Evolutionary conservation across 2,113 vertebrate genomes (phyloP), one percentile per base, ranked within the genome.

Genomic region (Panurus biarmicus): DNA sequence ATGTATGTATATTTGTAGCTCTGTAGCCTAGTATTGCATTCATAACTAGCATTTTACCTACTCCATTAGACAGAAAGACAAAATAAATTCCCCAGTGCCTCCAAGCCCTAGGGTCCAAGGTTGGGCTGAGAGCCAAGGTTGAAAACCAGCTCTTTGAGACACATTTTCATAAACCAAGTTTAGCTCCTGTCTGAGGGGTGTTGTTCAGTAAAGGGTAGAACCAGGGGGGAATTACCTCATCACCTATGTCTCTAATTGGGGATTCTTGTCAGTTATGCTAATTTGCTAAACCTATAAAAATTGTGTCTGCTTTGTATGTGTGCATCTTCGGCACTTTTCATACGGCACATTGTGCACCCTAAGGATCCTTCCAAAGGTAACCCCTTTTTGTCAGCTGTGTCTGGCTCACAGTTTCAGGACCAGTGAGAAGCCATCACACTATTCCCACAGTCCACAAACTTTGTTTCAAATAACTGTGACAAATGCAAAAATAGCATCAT

Each of bases 341-440:
- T 5, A 13, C 0, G 2, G 33, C 2, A 0, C 28, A 23, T 38
- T 54, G 40, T 64, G 29, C 12, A n/a, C 50, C 28, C 20, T 47
- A 56, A 65, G 35, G 23, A 56, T 45, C 23, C n/a, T 73, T 64
- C 18, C 19, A 62, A 64, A 28, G 11, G n/a, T 18, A 28, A 64
- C 48, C 4, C 8, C 50, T n/a, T 47, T 28, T 24, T n/a, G 15
- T 56, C 50, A 47, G 24, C 35, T 40, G 23, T 47, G 40, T 48
- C 58, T 65, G 81, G 50, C 50, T 56, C 38, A n/a, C 56, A 4
- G n/a, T 40, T 74, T 84, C 50, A 56, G 35, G 35, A 65, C 12
- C 35, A 29, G 8, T 48, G 42, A 48, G 57, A 57, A 85, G 42
- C 12, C 29, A 48, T 57, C 20, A 48, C 35, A 28, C 38, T 60